A percentile compares a stretch with the other conserved stretches of the same genome.
phyloP scores from a whole-genome alignment of 1,140 invertebrate genomes.

The Octopus sinensis region DNA sequence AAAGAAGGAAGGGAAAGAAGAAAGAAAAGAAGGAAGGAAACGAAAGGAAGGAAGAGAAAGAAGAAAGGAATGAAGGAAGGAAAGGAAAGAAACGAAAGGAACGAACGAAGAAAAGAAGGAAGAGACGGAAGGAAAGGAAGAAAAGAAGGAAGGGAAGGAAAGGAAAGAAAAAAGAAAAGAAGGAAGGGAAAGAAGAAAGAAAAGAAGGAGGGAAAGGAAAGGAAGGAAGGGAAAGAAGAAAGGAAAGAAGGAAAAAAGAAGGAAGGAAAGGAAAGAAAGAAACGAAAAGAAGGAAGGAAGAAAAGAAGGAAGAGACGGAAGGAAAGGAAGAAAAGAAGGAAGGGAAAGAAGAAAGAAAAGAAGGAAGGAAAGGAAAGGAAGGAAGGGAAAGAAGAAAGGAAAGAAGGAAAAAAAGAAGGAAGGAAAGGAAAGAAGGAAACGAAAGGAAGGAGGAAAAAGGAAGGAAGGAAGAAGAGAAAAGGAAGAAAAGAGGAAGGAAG shows the following conservation, averaged over 20 bases:
- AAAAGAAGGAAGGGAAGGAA: too few relatives aligned
- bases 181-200: too few relatives aligned
- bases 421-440: conserved; percentile 17
- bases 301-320: too few relatives aligned
- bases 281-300: too few relatives aligned
- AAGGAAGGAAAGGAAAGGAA: conserved; percentile 9
- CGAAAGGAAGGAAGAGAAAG: conserved; percentile 5
- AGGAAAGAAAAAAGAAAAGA: too few relatives aligned
- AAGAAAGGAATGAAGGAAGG: conserved; percentile 21
- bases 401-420: conserved; percentile 23
- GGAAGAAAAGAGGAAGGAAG: not conserved
- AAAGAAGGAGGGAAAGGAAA: too few relatives aligned
- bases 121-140: too few relatives aligned
- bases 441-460: not conserved
- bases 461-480: too few relatives aligned
- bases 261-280: too few relatives aligned
- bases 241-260: too few relatives aligned
- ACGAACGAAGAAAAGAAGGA: too few relatives aligned
- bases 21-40: not conserved
- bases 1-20: conserved; percentile 12
- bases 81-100: conserved; percentile 15
- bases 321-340: conserved; percentile 17
- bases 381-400: conserved; percentile 3
- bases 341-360: not conserved
- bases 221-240: too few relatives aligned